Conservation (phyloP, 2,888 invertebrate species). For the Apoderus coryli region DNA sequence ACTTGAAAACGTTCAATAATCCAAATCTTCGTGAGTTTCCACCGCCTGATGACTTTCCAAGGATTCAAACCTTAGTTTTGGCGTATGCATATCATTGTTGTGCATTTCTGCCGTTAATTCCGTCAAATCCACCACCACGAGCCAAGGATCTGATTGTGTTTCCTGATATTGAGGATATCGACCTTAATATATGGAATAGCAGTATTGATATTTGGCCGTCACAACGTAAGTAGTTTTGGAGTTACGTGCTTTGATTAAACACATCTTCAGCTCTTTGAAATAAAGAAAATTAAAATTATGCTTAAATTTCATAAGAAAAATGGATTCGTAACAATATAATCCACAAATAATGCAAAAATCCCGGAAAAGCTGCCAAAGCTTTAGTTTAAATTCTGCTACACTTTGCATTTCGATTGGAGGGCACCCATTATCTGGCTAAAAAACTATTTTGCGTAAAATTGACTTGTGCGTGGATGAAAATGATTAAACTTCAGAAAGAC, state of each 20-base stretch:
- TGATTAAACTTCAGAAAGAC: too few species aligned
- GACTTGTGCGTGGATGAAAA: too few species aligned
- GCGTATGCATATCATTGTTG: constrained; percentile 97
- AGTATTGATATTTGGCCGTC: constrained; percentile 73
- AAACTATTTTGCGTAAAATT: not conserved
- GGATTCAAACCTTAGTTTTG: constrained; percentile 69
- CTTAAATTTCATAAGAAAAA: too few species aligned
- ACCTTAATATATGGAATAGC: constrained; percentile 67
- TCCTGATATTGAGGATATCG: constrained; percentile 54
- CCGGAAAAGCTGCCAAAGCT: too few species aligned
- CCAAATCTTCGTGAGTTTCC: constrained; percentile 78
- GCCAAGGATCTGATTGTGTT: constrained; percentile 52
- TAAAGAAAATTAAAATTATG: too few species aligned
- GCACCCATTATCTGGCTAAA: too few species aligned
- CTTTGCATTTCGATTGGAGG: too few species aligned
- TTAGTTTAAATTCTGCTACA: too few species aligned
- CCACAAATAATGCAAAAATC: too few species aligned
- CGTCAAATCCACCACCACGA: constrained; percentile 36
- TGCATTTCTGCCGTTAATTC: constrained; percentile 61
- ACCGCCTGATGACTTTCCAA: constrained; percentile 70
- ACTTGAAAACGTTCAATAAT: constrained; percentile 87
- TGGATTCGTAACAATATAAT: too few species aligned
- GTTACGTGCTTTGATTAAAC: not conserved
- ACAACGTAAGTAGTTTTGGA: constrained; percentile 46
- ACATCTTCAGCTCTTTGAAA: not conserved